Conservation (phyloP, 2,113 vertebrate genomes). For the Ageneiosus marmoratus region DNA sequence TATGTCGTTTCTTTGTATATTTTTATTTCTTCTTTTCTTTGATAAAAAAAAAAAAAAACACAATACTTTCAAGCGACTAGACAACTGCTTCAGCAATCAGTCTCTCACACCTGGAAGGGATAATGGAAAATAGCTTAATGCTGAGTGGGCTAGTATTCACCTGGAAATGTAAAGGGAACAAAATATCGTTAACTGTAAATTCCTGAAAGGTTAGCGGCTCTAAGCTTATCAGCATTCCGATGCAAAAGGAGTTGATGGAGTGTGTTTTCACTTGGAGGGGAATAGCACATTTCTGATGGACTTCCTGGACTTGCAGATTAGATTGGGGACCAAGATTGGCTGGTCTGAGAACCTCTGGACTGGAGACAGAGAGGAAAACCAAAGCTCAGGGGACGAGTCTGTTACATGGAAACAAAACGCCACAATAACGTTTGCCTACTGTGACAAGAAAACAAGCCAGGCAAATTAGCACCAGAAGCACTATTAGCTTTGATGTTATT, state of each 20-base stretch:
- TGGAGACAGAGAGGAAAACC: constrained; percentile 23
- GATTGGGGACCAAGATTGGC: constrained; percentile 53
- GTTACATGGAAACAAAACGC: constrained; percentile 25
- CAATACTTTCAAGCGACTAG: background rate
- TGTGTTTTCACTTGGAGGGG: constrained; percentile 56
- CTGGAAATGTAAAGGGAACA: constrained; percentile 15
- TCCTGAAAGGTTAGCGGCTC: constrained; percentile 63
- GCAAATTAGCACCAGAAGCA: constrained; percentile 39
- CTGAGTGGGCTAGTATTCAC: background rate
- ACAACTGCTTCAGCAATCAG: constrained; percentile 14
- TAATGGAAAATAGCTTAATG: background rate
- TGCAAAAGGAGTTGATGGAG: constrained; percentile 50
- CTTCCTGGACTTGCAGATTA: constrained; percentile 61
- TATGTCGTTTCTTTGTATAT: background rate
- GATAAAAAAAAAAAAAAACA: background rate
- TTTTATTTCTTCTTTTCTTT: background rate
- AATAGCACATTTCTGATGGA: constrained; percentile 55
- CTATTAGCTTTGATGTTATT: background rate
- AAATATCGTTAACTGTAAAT: constrained; percentile 60
- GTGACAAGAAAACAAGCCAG: constrained; percentile 46
- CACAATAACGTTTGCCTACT: constrained; percentile 23
- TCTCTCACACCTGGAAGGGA: constrained; percentile 40
- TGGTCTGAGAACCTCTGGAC: constrained; percentile 16
- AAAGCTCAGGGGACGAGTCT: constrained; percentile 22
- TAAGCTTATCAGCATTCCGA: constrained; percentile 62